These are phyloP conservation scores for Scolopax rusticola DNA, from an alignment of 2,797 vertebrate genomes.

Conservation along the genomic window DNA sequence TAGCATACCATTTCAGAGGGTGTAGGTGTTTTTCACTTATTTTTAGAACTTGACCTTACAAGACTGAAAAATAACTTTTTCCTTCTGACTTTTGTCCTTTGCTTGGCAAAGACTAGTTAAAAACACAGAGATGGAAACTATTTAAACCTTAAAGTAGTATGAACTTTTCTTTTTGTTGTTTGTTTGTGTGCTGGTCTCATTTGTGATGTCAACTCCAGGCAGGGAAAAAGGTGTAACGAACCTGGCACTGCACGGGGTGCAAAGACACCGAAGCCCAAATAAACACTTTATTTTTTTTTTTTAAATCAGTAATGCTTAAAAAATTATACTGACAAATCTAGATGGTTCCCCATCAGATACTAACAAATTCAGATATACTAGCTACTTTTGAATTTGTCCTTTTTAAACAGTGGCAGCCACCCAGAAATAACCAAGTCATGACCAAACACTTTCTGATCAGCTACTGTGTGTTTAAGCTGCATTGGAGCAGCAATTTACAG, in stretches of 20 bases:
- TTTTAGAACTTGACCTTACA: constrained; percentile 62
- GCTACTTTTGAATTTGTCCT: not conserved
- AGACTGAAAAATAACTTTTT: constrained; percentile 67
- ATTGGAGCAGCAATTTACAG: not conserved
- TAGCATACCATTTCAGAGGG: not conserved
- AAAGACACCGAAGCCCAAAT: not conserved
- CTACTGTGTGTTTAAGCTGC: not conserved
- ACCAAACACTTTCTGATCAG: not conserved
- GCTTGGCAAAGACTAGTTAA: constrained; percentile 24
- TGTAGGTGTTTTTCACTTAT: constrained; percentile 59
- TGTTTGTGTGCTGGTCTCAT: constrained; percentile 33
- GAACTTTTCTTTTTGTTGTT: constrained; percentile 9
- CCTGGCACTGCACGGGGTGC: not conserved
- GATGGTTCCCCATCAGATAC: not conserved
- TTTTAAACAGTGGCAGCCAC: not conserved
- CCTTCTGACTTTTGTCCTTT: constrained; percentile 66
- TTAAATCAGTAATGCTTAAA: not conserved
- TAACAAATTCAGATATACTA: not conserved
- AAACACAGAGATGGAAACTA: constrained; percentile 66
- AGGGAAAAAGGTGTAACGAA: constrained; percentile 21
- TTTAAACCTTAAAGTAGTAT: not conserved
- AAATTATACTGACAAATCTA: not conserved
- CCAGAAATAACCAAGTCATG: not conserved
- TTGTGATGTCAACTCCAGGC: constrained; percentile 22
- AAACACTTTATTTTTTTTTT: not conserved